phyloP scores from a whole-genome alignment of 1,140 invertebrate species.

The Trichonephila clavipes region DNA sequence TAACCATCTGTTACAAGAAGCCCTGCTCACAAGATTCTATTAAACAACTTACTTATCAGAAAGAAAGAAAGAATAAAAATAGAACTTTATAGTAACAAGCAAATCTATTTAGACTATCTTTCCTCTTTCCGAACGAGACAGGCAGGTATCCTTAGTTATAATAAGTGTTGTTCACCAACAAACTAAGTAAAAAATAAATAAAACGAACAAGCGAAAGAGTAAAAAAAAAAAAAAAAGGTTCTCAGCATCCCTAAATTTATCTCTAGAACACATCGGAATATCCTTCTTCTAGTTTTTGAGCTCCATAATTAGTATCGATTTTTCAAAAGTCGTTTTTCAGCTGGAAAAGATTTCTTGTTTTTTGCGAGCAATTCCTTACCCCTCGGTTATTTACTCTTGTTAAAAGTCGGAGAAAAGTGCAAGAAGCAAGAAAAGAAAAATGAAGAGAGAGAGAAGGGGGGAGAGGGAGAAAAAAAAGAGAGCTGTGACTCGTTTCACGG shows the following conservation, averaged over 20 bases:
- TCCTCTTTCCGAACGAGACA: not conserved
- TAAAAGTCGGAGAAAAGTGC: conserved; percentile 26
- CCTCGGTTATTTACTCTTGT: conserved; percentile 67
- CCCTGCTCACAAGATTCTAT: not conserved
- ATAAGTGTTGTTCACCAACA: conserved; percentile 33
- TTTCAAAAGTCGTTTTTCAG: conserved; percentile 57
- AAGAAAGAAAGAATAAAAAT: not conserved
- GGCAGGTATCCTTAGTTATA: conserved; percentile 30
- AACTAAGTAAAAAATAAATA: not conserved
- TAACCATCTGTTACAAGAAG: not conserved
- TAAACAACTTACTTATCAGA: conserved; percentile 23
- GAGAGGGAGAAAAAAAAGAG: too few relatives aligned
- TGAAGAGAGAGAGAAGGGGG: not conserved
- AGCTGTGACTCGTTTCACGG: not conserved
- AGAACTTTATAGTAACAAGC: conserved; percentile 13
- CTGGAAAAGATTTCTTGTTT: not conserved
- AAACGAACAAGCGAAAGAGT: not conserved
- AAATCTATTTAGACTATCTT: conserved; percentile 31
- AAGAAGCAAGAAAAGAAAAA: conserved; percentile 1
- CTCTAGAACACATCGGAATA: conserved; percentile 39
- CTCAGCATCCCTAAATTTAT: conserved; percentile 40
- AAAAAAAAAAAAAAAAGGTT: not conserved
- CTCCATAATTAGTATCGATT: conserved; percentile 70
- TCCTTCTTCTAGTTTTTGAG: conserved; percentile 42
- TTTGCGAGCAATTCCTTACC: conserved; percentile 27